Percentiles rank a stretch among this genome's conserved stretches.
These are phyloP conservation scores for Meandrina meandrites DNA, from an alignment of 92 coral and sea anemone species.

Conservation along the genomic window DNA sequence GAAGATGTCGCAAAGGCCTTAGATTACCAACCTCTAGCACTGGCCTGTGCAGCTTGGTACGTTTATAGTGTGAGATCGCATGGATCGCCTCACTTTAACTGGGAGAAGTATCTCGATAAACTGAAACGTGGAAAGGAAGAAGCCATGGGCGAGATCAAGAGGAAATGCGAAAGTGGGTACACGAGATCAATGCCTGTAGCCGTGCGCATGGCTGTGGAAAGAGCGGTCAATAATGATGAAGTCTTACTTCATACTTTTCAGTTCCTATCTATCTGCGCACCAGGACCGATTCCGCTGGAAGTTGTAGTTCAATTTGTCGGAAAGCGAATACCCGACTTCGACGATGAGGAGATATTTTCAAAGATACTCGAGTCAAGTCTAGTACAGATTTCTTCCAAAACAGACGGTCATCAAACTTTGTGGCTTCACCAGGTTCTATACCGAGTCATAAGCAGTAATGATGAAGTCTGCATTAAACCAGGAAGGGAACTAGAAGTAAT, in stretches of 20 bases:
- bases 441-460: conserved; percentile 3
- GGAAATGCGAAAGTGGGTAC: conserved; percentile 15
- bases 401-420: conserved; percentile 2
- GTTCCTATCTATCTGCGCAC: conserved; percentile 31
- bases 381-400: conserved; percentile 6
- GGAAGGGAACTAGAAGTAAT: conserved; percentile 2
- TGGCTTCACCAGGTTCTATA: conserved; percentile 14
- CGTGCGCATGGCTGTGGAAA: conserved; percentile 29
- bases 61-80: neutral
- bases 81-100: conserved; percentile 23
- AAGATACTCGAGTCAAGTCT: conserved; percentile 1
- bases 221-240: conserved; percentile 8
- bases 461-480: neutral
- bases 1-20: conserved; percentile 46
- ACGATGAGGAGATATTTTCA: neutral
- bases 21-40: conserved; percentile 60
- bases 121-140: conserved; percentile 21
- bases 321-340: neutral
- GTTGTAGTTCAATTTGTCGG: conserved; percentile 30
- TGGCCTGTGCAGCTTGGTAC: conserved; percentile 62
- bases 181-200: conserved; percentile 28
- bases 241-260: conserved; percentile 18
- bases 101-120: conserved; percentile 35
- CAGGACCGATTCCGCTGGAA: conserved; percentile 23
- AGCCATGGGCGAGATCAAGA: conserved; percentile 22